Evolutionary conservation across 2,797 vertebrate genomes (phyloP), one percentile per base, ranked within the genome.

Genomic region (Podarcis siculus): DNA sequence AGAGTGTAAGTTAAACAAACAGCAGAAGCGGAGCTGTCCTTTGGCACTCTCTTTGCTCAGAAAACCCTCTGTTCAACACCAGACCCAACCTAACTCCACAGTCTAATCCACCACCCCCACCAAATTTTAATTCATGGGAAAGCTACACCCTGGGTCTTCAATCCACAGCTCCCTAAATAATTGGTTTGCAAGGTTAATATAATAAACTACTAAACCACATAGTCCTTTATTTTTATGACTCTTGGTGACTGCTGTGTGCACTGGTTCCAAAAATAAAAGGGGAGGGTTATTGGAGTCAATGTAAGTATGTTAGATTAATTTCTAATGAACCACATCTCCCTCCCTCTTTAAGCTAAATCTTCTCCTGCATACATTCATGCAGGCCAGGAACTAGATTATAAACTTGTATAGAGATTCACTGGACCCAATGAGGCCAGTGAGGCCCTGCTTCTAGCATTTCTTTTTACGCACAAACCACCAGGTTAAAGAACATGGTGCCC

Each of bases 111-210:
- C 64, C 90, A 27, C 37, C 8, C 19, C 13, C 42, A 45, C 3
- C 37, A 15, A n/a, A 37, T 81, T 93, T 92, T 90, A 92, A 89
- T 88, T 92, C 71, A 88, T 79, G 78, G 0, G 25, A 92, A 94
- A 92, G 82, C 30, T 91, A 39, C 61, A 13, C 78, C 87, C 69
- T 23, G 90, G 69, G 88, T 49, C 45, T 86, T 61, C 89, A 92
- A 92, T 86, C 90, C 94, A 85, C 66, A 91, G 87, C 75, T 89
- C 67, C 77, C 83, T 91, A 90, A 90, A 93, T 83, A 95, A 91
- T 2, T 93, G 83, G 83, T 93, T 93, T 93, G 86, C 94, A 92
- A 95, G 87, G 86, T 94, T 95, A 95, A 86, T 93, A 88, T 86
- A 92, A 95, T 86, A 93, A 91, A 90, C 69, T 30, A 72, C 89